Conservation (phyloP, 2,797 vertebrate species). For the Tangara arthus region DNA sequence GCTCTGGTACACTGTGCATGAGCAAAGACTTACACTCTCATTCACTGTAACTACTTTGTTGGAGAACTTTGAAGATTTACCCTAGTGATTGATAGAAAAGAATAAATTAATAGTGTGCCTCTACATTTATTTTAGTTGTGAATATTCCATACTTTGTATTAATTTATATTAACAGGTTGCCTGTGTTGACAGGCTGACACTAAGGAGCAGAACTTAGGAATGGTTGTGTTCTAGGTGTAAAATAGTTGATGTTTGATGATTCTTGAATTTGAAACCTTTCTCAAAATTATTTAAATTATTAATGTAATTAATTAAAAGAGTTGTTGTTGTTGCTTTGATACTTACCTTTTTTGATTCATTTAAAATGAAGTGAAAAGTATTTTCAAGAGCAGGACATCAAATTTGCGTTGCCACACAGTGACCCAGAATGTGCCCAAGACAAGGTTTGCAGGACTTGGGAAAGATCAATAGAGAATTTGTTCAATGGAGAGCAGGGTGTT, state of each 20-base stretch:
- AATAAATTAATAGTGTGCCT: not conserved
- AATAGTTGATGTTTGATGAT: not conserved
- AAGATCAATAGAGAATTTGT: not conserved
- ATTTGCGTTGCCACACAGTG: not conserved
- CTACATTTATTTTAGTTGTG: not conserved
- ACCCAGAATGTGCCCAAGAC: not conserved
- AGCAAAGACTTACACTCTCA: not conserved
- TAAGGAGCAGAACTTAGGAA: not conserved
- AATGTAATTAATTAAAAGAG: not conserved
- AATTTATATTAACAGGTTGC: not conserved
- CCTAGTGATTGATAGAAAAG: not conserved
- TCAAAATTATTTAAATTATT: not conserved
- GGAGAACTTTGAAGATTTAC: not conserved
- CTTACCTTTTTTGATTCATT: not conserved
- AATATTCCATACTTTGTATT: not conserved
- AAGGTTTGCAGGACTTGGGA: not conserved
- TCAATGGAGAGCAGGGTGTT: not conserved
- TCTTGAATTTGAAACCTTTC: not conserved
- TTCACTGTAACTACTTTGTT: not conserved
- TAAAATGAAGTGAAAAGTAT: not conserved
- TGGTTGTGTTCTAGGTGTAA: not conserved
- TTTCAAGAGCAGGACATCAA: not conserved
- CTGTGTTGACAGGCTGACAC: not conserved
- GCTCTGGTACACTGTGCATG: not conserved
- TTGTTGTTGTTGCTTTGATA: not conserved